Conservation (phyloP, 2,888 invertebrate species). For the Ectobius pallidus region DNA sequence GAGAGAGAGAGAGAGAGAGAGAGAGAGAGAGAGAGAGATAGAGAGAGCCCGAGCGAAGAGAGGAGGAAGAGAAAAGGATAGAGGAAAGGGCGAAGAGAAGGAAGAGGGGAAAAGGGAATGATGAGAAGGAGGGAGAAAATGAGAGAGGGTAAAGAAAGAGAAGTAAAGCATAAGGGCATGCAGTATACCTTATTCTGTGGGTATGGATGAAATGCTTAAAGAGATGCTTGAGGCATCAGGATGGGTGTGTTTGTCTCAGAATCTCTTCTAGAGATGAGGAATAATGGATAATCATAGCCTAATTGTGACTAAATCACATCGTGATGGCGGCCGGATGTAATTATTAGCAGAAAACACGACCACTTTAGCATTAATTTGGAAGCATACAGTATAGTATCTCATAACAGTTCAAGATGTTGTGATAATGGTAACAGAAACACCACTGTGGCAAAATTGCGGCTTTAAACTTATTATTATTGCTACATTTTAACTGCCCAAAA, state of each 20-base stretch:
- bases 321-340: constrained; percentile 4
- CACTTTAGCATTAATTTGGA: constrained; percentile 1
- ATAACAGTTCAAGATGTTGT: background rate
- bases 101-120: too few species aligned
- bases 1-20: too few species aligned
- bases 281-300: background rate
- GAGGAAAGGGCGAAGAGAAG: too few species aligned
- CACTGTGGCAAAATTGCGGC: background rate
- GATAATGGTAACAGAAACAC: constrained; percentile 5
- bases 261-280: background rate
- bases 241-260: background rate
- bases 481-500: background rate
- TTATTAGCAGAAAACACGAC: background rate
- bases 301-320: background rate
- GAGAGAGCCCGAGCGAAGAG: too few species aligned
- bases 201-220: too few species aligned
- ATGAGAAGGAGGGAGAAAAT: too few species aligned
- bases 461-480: background rate
- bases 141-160: too few species aligned
- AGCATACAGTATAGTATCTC: background rate
- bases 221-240: background rate
- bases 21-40: too few species aligned
- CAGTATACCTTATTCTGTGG: too few species aligned
- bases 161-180: too few species aligned
- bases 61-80: too few species aligned